Conservation (phyloP, 1,140 invertebrate species). For the Steinernema khuongi region DNA sequence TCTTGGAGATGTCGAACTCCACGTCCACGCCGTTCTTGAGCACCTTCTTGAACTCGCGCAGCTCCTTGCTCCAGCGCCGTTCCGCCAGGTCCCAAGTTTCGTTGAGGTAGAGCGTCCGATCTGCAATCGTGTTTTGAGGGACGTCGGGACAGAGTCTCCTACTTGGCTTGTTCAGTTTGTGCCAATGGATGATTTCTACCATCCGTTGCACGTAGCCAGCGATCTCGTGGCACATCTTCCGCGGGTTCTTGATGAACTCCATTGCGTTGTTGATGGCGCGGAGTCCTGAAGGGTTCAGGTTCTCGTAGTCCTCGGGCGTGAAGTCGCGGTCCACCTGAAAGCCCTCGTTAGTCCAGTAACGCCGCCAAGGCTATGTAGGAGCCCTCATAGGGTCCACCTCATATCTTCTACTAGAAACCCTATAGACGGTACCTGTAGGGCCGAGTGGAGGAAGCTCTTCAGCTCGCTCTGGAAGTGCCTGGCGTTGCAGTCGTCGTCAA, state of each 20-base stretch:
- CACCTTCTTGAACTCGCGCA: slow-evolving; percentile 86
- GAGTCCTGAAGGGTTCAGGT: slow-evolving; percentile 79
- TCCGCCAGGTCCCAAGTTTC: slow-evolving; percentile 99
- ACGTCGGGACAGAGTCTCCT: slow-evolving; percentile 16
- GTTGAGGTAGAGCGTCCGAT: slow-evolving; percentile 78
- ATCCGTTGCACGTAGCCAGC: slow-evolving; percentile 53
- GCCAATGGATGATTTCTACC: slow-evolving; percentile 55
- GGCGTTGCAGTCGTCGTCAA: slow-evolving; percentile 87
- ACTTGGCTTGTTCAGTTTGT: slow-evolving; percentile 47
- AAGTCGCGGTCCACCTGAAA: slow-evolving; percentile 79
- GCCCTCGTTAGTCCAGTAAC: no score
- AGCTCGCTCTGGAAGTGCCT: slow-evolving; percentile 70
- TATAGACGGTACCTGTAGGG: slow-evolving; percentile 40
- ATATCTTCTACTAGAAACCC: neutral
- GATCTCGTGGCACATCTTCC: slow-evolving; percentile 74
- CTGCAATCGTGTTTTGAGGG: slow-evolving; percentile 32
- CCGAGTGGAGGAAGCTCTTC: slow-evolving; percentile 77
- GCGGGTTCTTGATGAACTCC: slow-evolving; percentile 92
- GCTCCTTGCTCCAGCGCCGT: slow-evolving; percentile 92
- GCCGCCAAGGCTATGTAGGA: neutral
- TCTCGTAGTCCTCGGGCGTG: slow-evolving; percentile 73
- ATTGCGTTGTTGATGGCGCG: slow-evolving; percentile 79
- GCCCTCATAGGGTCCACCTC: neutral
- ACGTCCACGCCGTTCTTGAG: slow-evolving; percentile 67
- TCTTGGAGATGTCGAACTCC: slow-evolving; percentile 92